Evolutionary conservation across 2,113 vertebrate genomes (phyloP), one percentile per base, ranked within the genome.

Genomic region (Perca flavescens): DNA sequence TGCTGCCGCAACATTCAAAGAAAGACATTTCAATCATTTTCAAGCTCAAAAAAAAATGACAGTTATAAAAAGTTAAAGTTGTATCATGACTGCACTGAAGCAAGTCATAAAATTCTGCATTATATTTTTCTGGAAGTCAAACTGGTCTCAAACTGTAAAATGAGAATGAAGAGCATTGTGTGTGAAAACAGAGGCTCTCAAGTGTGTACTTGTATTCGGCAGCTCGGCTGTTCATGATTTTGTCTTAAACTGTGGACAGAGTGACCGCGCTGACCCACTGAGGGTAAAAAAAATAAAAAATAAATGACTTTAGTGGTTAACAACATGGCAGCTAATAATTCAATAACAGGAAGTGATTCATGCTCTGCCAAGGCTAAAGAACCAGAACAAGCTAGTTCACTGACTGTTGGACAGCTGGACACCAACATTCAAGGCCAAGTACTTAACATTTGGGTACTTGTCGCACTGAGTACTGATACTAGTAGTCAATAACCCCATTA

Each of bases 341-440:
- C 72, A 76, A 69, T 56, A 56, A 82, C 72, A 82, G 80, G 80
- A 76, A 76, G 50, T 78, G 69, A 79, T 21, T 78, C 62, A 60
- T 3, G 28, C 14, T 34, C 8, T 22, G 6, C 22, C 13, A 46
- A 68, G 47, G 63, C 17, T 25, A 6, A 62, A 52, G 1, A n/a
- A 19, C 31, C 21, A 17, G 5, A 43, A 28, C 61, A 53, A 17
- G 22, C 52, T 3, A 3, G 2, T 31, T 75, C 5, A 60, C 7
- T 14, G n/a, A 16, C 3, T 25, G 13, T 4, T 9, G 36, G 47
- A 3, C 50, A 25, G 25, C 25, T 22, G 34, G 52, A 58, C 21
- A 3, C 5, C 1, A 54, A 70, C 66, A 54, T 10, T 43, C 40
- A 43, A 43, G 40, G 40, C 10, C 40, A 43, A 43, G 40, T 43